Percentiles rank a stretch among this genome's conserved stretches.
phyloP scores from a whole-genome alignment of 92 coral and sea anemone species.

The Desmophyllum pertusum region DNA sequence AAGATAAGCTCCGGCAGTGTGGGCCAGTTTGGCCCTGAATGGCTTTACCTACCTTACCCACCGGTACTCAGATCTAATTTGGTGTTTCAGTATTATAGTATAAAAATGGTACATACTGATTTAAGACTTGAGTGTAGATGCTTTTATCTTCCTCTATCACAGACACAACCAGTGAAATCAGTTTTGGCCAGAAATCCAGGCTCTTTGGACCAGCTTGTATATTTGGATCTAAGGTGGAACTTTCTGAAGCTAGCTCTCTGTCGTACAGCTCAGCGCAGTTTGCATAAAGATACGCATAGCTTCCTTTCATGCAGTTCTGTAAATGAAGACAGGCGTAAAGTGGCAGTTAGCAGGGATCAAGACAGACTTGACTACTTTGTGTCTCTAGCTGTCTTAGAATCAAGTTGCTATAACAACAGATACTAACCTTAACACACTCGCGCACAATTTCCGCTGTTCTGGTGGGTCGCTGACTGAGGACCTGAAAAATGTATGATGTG shows the following conservation, averaged over 20 bases:
- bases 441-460: conserved; percentile 94
- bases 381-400: background rate
- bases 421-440: conserved; percentile 90
- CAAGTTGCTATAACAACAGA: background rate
- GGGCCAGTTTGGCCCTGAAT: too few relatives aligned
- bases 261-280: conserved; percentile 94
- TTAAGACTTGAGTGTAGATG: conserved; percentile 86
- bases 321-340: conserved; percentile 10
- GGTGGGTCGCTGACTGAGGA: conserved; percentile 87
- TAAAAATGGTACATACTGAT: conserved; percentile 80
- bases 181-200: conserved; percentile 99
- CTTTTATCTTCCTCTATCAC: conserved; percentile 95
- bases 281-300: conserved; percentile 88
- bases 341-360: background rate
- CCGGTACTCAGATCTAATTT: too few relatives aligned
- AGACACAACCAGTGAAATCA: conserved; percentile 93
- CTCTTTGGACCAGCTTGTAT: conserved; percentile 82
- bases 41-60: too few relatives aligned
- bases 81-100: background rate
- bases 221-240: conserved; percentile 42
- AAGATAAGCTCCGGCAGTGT: background rate
- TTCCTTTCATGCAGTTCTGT: conserved; percentile 93
- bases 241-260: conserved; percentile 80
- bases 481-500: conserved; percentile 49
- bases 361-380: background rate